Evolutionary conservation across 2,888 invertebrate species (phyloP), one percentile per base, ranked within the genome.

Genomic region (Neria commutata): DNA sequence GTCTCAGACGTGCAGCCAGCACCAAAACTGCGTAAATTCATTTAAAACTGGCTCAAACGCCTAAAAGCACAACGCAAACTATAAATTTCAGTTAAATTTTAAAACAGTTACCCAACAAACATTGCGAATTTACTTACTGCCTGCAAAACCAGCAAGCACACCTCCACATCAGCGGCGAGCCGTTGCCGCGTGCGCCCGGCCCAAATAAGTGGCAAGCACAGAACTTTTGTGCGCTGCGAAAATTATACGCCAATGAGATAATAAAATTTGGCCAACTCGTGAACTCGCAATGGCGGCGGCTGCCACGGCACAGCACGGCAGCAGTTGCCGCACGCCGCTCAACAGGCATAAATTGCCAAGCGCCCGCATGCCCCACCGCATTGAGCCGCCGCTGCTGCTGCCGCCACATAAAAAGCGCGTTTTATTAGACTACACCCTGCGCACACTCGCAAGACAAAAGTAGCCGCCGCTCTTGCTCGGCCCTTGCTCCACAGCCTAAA

Each of bases 341-440:
- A 23, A 16, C 47, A n/a, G 23, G n/a, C 33, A 47, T 46, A 46
- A 54, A 54, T 40, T 54, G 29, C n/a, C 21, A 11, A 46, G 54
- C 29, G 40, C 45, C 21, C 25, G 25, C 11, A 34, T 25, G 24
- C 23, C 34, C 23, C 24, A 23, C 42, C 8, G 42, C 11, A 16
- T 3, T 37, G 23, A 25, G 46, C 56, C 6, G 16, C 4, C 47
- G 34, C 29, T 3, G 19, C 10, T 47, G 11, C 11, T 24, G 45
- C 65, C 65, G 65, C 65, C 72, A 72, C 72, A 74, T 73, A 73
- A 74, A 69, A 72, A 73, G 71, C 68, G 67, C 65, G 69, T 74
- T 73, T 73, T 73, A 73, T 73, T 74, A 73, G 70, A 73, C 74
- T 74, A 73, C 69, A 74, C 69, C 68, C 67, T 67, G 46, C 47